These are phyloP conservation scores for Lepisosteus osseus DNA, from an alignment of 2,113 vertebrate genomes.

Conservation along the genomic window DNA sequence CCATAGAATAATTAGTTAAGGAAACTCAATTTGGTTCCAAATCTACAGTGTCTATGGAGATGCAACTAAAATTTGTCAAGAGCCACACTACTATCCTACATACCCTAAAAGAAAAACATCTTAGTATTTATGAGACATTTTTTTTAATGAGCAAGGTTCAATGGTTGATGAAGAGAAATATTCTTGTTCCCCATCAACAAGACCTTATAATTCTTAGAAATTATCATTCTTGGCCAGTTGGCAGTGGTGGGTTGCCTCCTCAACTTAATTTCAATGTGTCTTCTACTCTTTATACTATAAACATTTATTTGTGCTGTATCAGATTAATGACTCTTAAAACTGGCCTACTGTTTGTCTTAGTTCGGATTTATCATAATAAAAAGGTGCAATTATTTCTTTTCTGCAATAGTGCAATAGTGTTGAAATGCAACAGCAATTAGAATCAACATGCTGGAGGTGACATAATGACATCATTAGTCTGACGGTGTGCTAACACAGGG, in stretches of 20 bases:
- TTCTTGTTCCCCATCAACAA: neutral
- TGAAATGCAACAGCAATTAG: neutral
- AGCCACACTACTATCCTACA: neutral
- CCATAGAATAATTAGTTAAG: no score
- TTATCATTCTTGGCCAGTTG: neutral
- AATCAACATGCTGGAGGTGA: conserved; percentile 3
- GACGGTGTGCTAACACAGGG: neutral
- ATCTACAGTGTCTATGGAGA: no score
- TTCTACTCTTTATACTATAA: neutral
- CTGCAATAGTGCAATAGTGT: neutral
- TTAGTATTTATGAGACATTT: neutral
- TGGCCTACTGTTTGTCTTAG: neutral
- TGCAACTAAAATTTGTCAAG: neutral
- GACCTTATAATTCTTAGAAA: neutral
- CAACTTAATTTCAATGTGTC: neutral
- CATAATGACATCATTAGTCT: conserved; percentile 14
- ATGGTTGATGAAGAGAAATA: neutral
- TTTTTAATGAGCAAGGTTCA: neutral
- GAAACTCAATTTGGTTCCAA: no score
- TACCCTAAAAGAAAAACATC: neutral
- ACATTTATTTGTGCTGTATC: neutral
- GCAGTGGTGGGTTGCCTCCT: neutral
- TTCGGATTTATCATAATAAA: neutral
- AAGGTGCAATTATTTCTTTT: conserved; percentile 2
- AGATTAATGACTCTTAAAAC: neutral